A percentile compares a stretch with the other conserved stretches of the same genome.
Evolutionary conservation across 2,797 vertebrate genomes (phyloP).

Genomic region (Helarctos malayanus): DNA sequence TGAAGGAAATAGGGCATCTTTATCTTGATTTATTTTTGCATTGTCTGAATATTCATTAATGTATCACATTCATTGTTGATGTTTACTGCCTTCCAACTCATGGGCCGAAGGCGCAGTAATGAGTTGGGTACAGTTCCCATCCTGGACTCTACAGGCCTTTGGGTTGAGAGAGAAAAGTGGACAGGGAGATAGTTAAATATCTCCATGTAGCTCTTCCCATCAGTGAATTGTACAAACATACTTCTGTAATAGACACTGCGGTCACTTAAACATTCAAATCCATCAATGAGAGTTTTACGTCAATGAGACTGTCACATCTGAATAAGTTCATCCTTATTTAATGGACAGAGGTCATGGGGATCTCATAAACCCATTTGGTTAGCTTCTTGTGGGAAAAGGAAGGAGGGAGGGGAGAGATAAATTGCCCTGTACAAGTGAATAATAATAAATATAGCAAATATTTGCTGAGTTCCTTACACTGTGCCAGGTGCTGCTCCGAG

Average conservation of each 20-base stretch:
- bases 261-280: background rate
- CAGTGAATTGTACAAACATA: background rate
- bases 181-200: background rate
- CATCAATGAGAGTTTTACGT: background rate
- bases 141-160: background rate
- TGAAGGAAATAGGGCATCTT: background rate
- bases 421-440: background rate
- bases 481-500: background rate
- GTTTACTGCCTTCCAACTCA: conserved; percentile 7
- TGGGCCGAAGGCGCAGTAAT: background rate
- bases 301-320: background rate
- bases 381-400: background rate
- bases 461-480: background rate
- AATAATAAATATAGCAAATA: background rate
- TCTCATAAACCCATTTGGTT: background rate
- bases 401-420: background rate
- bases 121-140: background rate
- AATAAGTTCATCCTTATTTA: background rate
- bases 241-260: background rate
- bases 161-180: background rate
- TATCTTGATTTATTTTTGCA: background rate
- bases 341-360: background rate
- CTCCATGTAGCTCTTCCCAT: background rate
- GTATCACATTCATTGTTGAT: background rate
- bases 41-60: conserved; percentile 29